Base-by-base conservation (phyloP, 2,113 vertebrate species). In the Cygnus atratus region DNA sequence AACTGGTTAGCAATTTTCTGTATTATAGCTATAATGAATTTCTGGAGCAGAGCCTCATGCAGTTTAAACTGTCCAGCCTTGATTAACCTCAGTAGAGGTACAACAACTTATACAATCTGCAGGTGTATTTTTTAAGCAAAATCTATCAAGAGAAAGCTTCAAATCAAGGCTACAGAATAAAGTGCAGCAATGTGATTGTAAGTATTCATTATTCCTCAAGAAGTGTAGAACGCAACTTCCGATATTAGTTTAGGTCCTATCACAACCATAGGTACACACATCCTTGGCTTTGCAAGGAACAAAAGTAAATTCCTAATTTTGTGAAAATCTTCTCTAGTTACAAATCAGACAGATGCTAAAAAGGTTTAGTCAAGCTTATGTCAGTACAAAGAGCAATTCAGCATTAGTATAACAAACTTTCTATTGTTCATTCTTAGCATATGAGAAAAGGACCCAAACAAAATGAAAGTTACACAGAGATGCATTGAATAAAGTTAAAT, bases 51-150 rank as follows among this genome's bases (percentile, higher is more conserved):
- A 73, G 50, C 11, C 6, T 10, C 71, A 43, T 25, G 63, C 72
- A 70, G 58, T 8, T 67, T 33, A 57, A 93, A 70, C 52, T 63
- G 39, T 39, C 79, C 81, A 46, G 52, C 35, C 72, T 6, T 5
- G 7, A 84, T 24, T 63, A 61, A 48, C 39, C 44, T 50, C 55
- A 48, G 22, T 0, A 0, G 43, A 61, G 25, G 6, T 18, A 24
- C 43, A 46, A 16, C 10, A 13, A 67, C n/a, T 59, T 28, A 41
- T 2, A 86, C 5, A 39, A 92, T 63, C 71, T 77, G 28, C 52
- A 58, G 37, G 59, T 70, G 65, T 70, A 26, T 17, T 1, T 20
- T 85, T 65, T 44, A 84, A 77, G 57, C n/a, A 29, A 74, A 68
- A 84, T 66, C 18, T 70, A 43, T 37, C 39, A 31, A 28, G 18